phyloP scores from a whole-genome alignment of 2,888 invertebrate genomes.

The Tenthredo notha region DNA sequence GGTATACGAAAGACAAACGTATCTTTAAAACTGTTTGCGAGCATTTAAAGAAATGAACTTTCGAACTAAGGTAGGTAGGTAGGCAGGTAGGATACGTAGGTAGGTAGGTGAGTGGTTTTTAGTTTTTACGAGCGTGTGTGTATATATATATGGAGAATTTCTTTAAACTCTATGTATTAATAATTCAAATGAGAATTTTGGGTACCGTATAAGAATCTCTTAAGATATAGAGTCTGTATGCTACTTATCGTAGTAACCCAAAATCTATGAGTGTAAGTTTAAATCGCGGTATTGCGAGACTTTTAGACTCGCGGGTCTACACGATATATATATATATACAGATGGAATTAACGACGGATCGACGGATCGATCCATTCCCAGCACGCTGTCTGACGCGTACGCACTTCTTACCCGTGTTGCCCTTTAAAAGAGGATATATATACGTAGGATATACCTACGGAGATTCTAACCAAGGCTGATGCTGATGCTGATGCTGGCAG shows the following conservation, averaged over 20 bases:
- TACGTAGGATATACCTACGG: background rate
- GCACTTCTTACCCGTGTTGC: constrained; percentile 43
- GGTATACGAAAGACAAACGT: constrained; percentile 10
- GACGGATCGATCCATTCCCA: constrained; percentile 28
- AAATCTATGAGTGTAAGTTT: background rate
- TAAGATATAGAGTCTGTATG: background rate
- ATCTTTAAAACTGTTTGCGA: constrained; percentile 9
- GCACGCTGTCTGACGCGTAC: constrained; percentile 16
- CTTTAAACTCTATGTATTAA: constrained; percentile 8
- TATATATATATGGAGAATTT: background rate
- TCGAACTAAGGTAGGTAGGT: background rate
- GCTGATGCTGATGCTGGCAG: background rate
- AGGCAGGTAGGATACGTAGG: background rate
- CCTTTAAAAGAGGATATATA: too few species aligned
- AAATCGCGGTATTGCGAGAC: background rate
- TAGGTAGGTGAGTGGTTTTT: background rate
- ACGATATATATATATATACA: background rate
- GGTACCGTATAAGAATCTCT: background rate
- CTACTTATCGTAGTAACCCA: background rate
- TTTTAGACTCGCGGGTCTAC: too few species aligned
- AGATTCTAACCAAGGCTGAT: background rate
- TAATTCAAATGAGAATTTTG: background rate
- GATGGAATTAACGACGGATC: background rate
- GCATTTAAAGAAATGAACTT: background rate
- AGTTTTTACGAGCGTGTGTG: background rate